Conservation (phyloP, 2,113 vertebrate species). For the Corythoichthys intestinalis region DNA sequence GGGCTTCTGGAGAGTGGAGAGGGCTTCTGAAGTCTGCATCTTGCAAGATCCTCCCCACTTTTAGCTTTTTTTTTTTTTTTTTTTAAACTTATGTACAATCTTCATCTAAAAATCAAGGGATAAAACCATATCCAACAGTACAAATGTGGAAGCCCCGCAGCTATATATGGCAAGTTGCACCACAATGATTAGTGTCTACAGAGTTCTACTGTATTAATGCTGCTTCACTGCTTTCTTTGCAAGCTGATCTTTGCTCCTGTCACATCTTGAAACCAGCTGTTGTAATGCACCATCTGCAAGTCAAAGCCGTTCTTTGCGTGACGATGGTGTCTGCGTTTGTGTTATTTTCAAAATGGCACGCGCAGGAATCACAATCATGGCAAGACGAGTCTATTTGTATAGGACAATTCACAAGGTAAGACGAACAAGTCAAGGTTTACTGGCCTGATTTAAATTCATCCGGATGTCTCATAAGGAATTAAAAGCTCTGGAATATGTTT, state of each 20-base stretch:
- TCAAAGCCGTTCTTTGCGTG: slow-evolving; percentile 2
- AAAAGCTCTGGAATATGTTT: background rate
- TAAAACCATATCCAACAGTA: background rate
- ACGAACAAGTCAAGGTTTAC: background rate
- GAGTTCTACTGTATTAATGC: slow-evolving; percentile 14
- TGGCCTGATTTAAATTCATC: background rate
- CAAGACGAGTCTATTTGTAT: background rate
- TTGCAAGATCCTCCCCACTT: background rate
- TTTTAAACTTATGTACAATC: background rate
- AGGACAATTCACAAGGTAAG: background rate
- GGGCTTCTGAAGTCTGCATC: slow-evolving; percentile 4
- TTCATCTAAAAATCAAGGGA: slow-evolving; percentile 8
- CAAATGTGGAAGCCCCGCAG: slow-evolving; percentile 11
- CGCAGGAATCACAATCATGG: background rate
- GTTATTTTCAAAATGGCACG: background rate
- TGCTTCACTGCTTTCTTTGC: slow-evolving; percentile 1
- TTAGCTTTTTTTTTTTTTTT: background rate
- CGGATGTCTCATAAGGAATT: background rate
- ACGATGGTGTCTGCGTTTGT: background rate
- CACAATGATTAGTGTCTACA: background rate
- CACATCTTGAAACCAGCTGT: background rate
- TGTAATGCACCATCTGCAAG: background rate
- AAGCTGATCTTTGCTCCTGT: background rate
- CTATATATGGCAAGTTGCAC: slow-evolving; percentile 17
- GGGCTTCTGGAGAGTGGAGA: too few species aligned